Evolutionary conservation across 2,888 invertebrate species (phyloP), one percentile per base, ranked within the genome.

Genomic region (Dysmachus trigonus): DNA sequence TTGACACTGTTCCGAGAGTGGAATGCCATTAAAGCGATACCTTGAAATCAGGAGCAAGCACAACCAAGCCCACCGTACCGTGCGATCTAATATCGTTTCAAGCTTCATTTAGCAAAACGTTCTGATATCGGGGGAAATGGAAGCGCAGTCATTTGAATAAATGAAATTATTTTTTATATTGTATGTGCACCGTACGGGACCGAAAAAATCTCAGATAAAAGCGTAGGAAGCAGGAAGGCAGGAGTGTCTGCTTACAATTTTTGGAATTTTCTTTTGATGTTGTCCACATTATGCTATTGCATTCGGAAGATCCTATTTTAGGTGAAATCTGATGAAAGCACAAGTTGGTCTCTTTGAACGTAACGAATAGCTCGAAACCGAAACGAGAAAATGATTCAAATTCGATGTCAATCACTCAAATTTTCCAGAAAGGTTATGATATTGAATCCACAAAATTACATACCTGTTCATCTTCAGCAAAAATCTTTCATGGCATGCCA

Each of bases 1-100:
- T 79, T 79, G 79, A 79, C 79, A 79, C 79, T n/a, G 47, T 79
- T 79, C 51, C 15, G 79, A 13, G n/a, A 79, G 79, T 47, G 79
- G 79, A 47, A 79, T 79, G 27, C 79, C 79, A 79, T 79, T 79
- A 79, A 51, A 79, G 79, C 51, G 51, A 79, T 79, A 30, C 79
- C 41, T 79, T 79, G 30, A 79, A 79, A 79, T 79, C 79, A 51
- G 79, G 10, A 53, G 53, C 79, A 53, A 18, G 53, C 79, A 79
- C 51, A 79, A 22, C 38, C 51, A 27, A 79, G n/a, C 38, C 51
- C 13, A 30, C 47, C 41, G 41, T 30, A 77, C 77, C 77, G 38
- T 79, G 79, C 79, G 51, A 79, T 79, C 79, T 79, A 51, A 79
- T 79, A 51, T 79, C 79, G 79, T 79, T 79, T 79, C 79, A 79